Conservation (phyloP, 2,888 invertebrate genomes). For the Sipha maydis region DNA sequence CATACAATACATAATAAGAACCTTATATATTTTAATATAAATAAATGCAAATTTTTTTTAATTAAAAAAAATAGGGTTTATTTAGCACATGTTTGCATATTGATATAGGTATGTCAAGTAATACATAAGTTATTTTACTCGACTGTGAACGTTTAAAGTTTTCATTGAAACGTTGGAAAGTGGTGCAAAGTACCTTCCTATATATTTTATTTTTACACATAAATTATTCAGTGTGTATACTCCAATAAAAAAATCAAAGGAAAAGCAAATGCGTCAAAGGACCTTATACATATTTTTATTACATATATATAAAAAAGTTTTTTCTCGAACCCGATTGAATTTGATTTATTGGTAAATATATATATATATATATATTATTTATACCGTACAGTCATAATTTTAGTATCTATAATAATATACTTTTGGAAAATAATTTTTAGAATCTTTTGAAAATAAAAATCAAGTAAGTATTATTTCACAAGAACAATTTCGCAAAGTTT, state of each 20-base stretch:
- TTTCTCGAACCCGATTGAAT: background rate
- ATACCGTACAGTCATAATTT: background rate
- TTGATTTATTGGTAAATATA: background rate
- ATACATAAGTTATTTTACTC: slow-evolving; percentile 8
- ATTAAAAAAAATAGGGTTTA: background rate
- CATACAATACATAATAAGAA: too few relatives aligned
- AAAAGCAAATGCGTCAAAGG: slow-evolving; percentile 21
- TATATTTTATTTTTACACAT: slow-evolving; percentile 8
- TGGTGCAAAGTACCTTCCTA: background rate
- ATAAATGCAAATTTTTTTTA: background rate
- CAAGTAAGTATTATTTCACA: slow-evolving; percentile 9
- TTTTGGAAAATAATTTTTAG: slow-evolving; percentile 22
- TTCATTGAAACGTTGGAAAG: background rate
- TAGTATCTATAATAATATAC: background rate
- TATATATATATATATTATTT: too few relatives aligned
- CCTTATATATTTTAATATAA: too few relatives aligned
- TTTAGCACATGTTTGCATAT: background rate
- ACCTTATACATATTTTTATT: background rate
- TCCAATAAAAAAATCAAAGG: slow-evolving; percentile 37
- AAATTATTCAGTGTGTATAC: slow-evolving; percentile 21
- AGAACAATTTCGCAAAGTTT: slow-evolving; percentile 9
- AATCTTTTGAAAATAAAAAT: slow-evolving; percentile 15
- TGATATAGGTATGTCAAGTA: background rate
- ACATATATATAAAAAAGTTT: background rate
- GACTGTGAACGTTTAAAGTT: slow-evolving; percentile 18